These are phyloP conservation scores for Rhodeus uyekii DNA, from an alignment of 2,797 vertebrate genomes.

Conservation along the genomic window DNA sequence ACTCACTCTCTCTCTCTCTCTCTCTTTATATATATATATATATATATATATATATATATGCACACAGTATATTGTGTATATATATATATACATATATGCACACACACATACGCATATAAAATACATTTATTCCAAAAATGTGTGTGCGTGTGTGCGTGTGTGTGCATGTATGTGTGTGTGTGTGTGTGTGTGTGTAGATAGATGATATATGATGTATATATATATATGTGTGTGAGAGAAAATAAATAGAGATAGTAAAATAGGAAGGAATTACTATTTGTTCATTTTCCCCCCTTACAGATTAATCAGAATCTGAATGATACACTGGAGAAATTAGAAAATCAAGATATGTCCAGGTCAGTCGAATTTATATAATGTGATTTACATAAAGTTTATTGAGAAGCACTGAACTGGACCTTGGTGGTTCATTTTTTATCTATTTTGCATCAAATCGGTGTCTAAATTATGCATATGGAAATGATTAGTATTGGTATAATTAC, in stretches of 20 bases:
- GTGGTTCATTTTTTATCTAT: neutral
- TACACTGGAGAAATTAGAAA: conserved; percentile 81
- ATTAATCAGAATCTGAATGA: conserved; percentile 84
- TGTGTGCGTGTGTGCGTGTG: too few relatives aligned
- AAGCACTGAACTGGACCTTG: neutral
- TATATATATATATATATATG: too few relatives aligned
- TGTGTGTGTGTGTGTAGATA: too few relatives aligned
- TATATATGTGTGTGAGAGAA: too few relatives aligned
- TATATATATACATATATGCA: too few relatives aligned
- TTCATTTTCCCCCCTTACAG: conserved; percentile 59
- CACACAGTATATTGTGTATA: too few relatives aligned
- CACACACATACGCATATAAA: too few relatives aligned
- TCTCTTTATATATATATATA: neutral
- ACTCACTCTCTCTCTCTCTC: too few relatives aligned
- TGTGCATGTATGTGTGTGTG: too few relatives aligned
- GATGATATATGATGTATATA: neutral
- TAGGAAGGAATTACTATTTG: neutral
- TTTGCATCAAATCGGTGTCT: neutral
- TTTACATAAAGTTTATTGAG: neutral
- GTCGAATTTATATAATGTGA: conserved; percentile 1
- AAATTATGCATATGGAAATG: neutral
- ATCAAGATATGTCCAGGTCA: conserved; percentile 70
- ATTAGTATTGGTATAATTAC: conserved; percentile 17
- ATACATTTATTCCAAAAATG: too few relatives aligned
- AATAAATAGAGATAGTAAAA: neutral